phyloP scores from a whole-genome alignment of 2,888 invertebrate species.

The Pyrocoelia pectoralis region DNA sequence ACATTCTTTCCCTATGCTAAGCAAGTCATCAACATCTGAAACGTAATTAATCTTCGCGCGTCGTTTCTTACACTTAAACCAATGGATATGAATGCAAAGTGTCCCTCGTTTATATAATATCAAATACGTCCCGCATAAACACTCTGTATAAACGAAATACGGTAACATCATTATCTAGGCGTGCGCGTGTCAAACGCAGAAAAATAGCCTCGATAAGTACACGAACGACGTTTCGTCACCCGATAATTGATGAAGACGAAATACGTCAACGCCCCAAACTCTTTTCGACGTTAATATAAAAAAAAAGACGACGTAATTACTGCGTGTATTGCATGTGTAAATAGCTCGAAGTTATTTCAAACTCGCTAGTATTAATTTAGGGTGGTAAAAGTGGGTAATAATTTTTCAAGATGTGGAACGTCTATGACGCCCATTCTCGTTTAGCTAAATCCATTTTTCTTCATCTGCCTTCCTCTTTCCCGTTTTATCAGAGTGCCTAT shows the following conservation, averaged over 20 bases:
- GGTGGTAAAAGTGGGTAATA: slow-evolving; percentile 27
- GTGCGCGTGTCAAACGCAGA: slow-evolving; percentile 37
- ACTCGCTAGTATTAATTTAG: slow-evolving; percentile 15
- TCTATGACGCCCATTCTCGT: slow-evolving; percentile 31
- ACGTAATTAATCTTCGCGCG: slow-evolving; percentile 56
- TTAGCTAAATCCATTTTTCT: slow-evolving; percentile 53
- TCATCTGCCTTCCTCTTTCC: slow-evolving; percentile 53
- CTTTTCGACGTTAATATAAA: slow-evolving; percentile 2
- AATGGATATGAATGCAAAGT: slow-evolving; percentile 29
- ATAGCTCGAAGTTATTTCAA: slow-evolving; percentile 20
- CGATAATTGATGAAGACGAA: slow-evolving; percentile 47
- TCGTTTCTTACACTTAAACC: slow-evolving; percentile 31
- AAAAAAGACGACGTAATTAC: slow-evolving; percentile 11
- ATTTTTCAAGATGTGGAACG: slow-evolving; percentile 29
- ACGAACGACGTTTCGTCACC: slow-evolving; percentile 43
- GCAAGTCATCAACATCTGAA: slow-evolving; percentile 56
- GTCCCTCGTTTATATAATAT: slow-evolving; percentile 14
- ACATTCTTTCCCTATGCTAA: slow-evolving; percentile 51
- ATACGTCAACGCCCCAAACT: slow-evolving; percentile 33
- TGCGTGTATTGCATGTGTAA: slow-evolving; percentile 22
- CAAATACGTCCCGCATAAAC: background rate
- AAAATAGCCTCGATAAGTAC: slow-evolving; percentile 42
- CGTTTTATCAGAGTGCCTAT: slow-evolving; percentile 57
- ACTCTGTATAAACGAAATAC: background rate
- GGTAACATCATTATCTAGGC: background rate